These are phyloP conservation scores for Ooceraea biroi DNA, from an alignment of 1,140 invertebrate genomes.

Conservation along the genomic window DNA sequence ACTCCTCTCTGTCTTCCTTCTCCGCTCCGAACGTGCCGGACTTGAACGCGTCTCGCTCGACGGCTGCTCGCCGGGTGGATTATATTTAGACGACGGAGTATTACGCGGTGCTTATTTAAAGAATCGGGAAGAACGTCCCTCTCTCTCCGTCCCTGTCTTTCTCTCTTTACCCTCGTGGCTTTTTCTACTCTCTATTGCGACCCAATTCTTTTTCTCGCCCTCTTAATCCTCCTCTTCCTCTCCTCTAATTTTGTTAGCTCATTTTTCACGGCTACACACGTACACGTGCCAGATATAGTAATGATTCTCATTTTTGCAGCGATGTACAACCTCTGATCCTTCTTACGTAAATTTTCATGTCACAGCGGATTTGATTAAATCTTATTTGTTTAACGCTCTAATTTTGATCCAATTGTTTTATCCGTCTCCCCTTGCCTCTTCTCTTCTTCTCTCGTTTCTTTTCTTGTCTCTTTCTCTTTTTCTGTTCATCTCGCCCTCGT, in stretches of 20 bases:
- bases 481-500: background rate
- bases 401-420: background rate
- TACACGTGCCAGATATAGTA: no score
- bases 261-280: background rate
- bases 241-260: slow-evolving; percentile 25
- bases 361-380: background rate
- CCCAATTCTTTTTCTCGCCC: slow-evolving; percentile 21
- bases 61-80: slow-evolving; percentile 59
- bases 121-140: slow-evolving; percentile 79
- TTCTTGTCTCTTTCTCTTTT: background rate
- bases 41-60: slow-evolving; percentile 53
- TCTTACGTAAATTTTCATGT: background rate
- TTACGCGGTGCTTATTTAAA: slow-evolving; percentile 85
- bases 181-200: slow-evolving; percentile 18
- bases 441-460: background rate
- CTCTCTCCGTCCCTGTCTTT: slow-evolving; percentile 12
- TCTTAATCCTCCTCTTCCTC: slow-evolving; percentile 10
- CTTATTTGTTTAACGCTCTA: background rate
- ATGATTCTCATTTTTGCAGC: background rate
- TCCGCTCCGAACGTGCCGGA: slow-evolving; percentile 62
- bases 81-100: slow-evolving; percentile 83
- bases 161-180: slow-evolving; percentile 17
- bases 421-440: background rate
- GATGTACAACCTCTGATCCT: background rate
- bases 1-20: slow-evolving; percentile 64